These are phyloP conservation scores for Paracanthobrama guichenoti DNA, from an alignment of 2,113 vertebrate genomes.

Conservation along the genomic window DNA sequence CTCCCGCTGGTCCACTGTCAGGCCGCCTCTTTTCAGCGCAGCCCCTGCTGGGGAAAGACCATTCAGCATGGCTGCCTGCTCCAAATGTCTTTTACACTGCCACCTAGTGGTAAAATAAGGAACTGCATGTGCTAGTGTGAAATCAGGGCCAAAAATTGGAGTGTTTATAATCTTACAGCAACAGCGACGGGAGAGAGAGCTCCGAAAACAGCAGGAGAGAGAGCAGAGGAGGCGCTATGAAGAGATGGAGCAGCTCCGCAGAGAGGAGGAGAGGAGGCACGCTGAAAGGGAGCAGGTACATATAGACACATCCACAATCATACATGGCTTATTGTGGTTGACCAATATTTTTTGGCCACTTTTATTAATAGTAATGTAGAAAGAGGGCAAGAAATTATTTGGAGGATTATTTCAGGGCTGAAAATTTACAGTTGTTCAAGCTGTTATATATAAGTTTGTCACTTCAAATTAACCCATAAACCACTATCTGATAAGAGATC, in stretches of 20 bases:
- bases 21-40: neutral
- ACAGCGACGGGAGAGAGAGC: conserved; percentile 91
- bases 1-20: conserved; percentile 31
- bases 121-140: neutral
- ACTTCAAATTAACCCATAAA: neutral
- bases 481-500: neutral
- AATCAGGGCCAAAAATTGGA: neutral
- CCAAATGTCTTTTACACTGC: neutral
- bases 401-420: neutral
- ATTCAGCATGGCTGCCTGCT: conserved; percentile 4
- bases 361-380: neutral
- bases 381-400: neutral
- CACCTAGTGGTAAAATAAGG: conserved; percentile 24
- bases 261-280: conserved; percentile 93
- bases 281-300: conserved; percentile 93
- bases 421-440: neutral
- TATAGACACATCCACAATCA: neutral
- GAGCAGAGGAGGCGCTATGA: conserved; percentile 94
- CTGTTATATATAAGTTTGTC: neutral
- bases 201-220: conserved; percentile 97
- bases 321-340: neutral
- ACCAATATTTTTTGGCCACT: neutral
- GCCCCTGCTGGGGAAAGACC: conserved; percentile 20
- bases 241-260: conserved; percentile 88
- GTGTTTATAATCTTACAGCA: conserved; percentile 75